phyloP scores from a whole-genome alignment of 2,113 vertebrate genomes.

The Boulengeromyrus knoepffleri region DNA sequence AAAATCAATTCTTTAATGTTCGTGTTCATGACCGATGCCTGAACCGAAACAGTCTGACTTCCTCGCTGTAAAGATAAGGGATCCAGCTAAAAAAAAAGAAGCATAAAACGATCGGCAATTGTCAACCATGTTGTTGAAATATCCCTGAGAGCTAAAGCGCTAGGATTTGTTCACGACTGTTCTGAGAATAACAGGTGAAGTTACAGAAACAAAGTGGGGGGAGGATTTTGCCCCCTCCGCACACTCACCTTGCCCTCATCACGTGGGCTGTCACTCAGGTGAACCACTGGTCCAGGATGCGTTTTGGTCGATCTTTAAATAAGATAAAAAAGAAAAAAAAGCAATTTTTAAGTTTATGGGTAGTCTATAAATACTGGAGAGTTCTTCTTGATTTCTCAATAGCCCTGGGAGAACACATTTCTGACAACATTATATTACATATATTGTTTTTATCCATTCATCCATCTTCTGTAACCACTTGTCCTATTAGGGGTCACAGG shows the following conservation, averaged over 20 bases:
- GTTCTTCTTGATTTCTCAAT: neutral
- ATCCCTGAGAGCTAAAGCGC: neutral
- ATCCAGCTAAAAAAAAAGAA: neutral
- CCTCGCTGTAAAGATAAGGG: neutral
- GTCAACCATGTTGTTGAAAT: neutral
- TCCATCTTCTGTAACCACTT: neutral
- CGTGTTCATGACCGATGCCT: neutral
- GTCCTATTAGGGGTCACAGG: neutral
- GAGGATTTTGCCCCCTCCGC: neutral
- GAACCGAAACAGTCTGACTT: neutral
- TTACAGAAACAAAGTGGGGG: neutral
- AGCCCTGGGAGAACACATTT: neutral
- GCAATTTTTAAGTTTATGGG: neutral
- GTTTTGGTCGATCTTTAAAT: slow-evolving; percentile 87
- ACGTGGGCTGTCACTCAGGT: slow-evolving; percentile 94
- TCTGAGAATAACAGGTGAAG: neutral
- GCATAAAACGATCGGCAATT: neutral
- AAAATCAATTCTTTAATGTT: neutral
- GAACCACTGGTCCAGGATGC: slow-evolving; percentile 95
- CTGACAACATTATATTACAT: neutral
- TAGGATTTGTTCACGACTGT: neutral
- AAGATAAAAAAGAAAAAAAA: slow-evolving; percentile 28
- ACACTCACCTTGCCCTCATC: slow-evolving; percentile 93
- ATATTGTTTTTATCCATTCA: neutral
- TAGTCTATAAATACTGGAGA: neutral